Evolutionary conservation across 2,797 vertebrate species (phyloP).

Genomic region (Gymnocypris eckloni): DNA sequence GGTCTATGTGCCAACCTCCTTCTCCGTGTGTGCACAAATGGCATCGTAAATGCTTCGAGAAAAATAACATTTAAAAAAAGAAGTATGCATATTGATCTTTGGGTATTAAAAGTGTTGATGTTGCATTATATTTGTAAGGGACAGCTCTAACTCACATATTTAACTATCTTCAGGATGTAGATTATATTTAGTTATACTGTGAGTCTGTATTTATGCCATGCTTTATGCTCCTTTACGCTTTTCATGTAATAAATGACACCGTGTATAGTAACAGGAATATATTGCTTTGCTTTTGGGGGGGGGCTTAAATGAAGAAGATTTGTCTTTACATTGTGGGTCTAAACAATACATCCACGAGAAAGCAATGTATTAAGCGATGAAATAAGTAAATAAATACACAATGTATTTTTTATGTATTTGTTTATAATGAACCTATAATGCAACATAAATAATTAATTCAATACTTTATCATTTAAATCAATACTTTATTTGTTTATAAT

Average conservation of each 20-base stretch:
- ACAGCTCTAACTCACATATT: not conserved
- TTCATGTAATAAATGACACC: too few species aligned
- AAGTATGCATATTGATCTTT: not conserved
- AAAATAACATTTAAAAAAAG: not conserved
- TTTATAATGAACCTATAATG: too few species aligned
- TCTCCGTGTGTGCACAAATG: not conserved
- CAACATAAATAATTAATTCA: too few species aligned
- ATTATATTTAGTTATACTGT: not conserved
- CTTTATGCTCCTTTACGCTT: too few species aligned
- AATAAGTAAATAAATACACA: too few species aligned
- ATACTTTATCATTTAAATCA: too few species aligned
- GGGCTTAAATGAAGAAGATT: not conserved
- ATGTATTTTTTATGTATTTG: too few species aligned
- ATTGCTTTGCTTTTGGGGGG: too few species aligned
- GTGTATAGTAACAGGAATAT: not conserved
- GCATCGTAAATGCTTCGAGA: not conserved
- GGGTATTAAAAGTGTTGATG: not conserved
- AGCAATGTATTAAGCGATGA: too few species aligned
- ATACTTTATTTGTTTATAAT: too few species aligned
- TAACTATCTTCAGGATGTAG: not conserved
- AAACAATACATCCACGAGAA: not conserved
- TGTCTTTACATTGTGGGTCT: not conserved
- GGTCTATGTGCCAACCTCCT: not conserved
- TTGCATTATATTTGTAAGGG: not conserved
- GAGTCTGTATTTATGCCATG: too few species aligned